Percentiles rank a stretch among this genome's conserved stretches.
Conservation (phyloP, 2,888 invertebrate genomes). For the Glaucopsyche alexis region DNA sequence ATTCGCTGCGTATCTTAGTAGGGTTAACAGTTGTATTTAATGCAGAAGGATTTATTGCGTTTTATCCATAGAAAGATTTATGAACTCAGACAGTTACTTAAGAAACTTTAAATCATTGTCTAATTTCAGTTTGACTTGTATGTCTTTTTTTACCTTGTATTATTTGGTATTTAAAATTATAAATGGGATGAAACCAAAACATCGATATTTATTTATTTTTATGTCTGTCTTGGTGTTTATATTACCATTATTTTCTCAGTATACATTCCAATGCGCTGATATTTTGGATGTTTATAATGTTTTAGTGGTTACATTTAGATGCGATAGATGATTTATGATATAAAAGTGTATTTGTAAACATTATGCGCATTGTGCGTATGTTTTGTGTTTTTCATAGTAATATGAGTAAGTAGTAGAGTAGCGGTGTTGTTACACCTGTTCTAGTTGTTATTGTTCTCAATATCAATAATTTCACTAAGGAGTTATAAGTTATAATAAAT, state of each 20-base stretch:
- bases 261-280: background rate
- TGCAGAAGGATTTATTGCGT: no score
- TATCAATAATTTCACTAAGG: no score
- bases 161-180: background rate
- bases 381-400: background rate
- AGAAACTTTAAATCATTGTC: background rate
- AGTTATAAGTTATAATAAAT: no score
- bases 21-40: no score
- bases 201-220: background rate
- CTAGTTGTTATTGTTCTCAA: background rate
- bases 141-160: background rate
- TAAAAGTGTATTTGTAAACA: background rate
- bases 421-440: background rate
- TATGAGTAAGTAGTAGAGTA: background rate
- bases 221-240: constrained; percentile 19
- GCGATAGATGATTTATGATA: background rate
- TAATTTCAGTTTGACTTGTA: background rate
- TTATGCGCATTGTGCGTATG: background rate
- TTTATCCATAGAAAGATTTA: no score
- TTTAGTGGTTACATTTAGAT: background rate
- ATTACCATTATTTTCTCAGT: background rate
- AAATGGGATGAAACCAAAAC: background rate
- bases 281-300: constrained; percentile 7
- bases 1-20: no score
- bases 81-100: no score